A percentile compares a stretch with the other conserved stretches of the same genome.
Conservation (phyloP, 2,888 invertebrate species). For the Yponomeuta sedellus region DNA sequence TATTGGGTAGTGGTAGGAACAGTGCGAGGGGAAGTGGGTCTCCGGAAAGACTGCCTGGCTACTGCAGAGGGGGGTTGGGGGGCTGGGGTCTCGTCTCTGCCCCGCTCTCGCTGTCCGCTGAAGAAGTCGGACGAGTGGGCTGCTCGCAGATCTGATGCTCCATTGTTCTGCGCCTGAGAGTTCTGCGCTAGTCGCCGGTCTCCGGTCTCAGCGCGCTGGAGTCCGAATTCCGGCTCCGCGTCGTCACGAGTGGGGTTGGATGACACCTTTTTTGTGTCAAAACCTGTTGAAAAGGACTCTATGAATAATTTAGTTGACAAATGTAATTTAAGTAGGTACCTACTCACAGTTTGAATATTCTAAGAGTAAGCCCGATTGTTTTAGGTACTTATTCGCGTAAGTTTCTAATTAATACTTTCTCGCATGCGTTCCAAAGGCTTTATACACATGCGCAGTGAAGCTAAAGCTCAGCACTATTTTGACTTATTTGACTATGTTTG, state of each 20-base stretch:
- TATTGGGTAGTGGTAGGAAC: slow-evolving; percentile 39
- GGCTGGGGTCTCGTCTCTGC: slow-evolving; percentile 52
- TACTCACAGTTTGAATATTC: not conserved
- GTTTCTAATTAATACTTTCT: slow-evolving; percentile 15
- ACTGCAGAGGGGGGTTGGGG: slow-evolving; percentile 25
- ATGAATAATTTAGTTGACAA: not conserved
- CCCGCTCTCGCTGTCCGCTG: slow-evolving; percentile 72
- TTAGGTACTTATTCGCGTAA: too few species aligned
- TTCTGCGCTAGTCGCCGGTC: slow-evolving; percentile 66
- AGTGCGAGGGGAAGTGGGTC: slow-evolving; percentile 58
- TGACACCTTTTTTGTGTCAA: slow-evolving; percentile 78
- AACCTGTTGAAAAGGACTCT: slow-evolving; percentile 50
- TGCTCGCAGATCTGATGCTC: slow-evolving; percentile 79
- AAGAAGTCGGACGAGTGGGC: slow-evolving; percentile 87
- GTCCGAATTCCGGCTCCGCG: slow-evolving; percentile 80
- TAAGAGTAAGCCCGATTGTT: too few species aligned
- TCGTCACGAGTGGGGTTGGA: slow-evolving; percentile 72
- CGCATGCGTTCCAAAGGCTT: slow-evolving; percentile 5
- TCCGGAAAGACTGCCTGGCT: slow-evolving; percentile 48
- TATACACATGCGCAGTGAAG: not conserved
- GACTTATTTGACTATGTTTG: not conserved
- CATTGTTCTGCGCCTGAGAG: slow-evolving; percentile 36
- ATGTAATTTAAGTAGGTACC: not conserved
- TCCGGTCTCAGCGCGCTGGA: slow-evolving; percentile 83
- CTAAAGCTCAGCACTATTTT: not conserved